These are phyloP conservation scores for Diploptera punctata DNA, from an alignment of 2,888 invertebrate genomes.

Conservation along the genomic window DNA sequence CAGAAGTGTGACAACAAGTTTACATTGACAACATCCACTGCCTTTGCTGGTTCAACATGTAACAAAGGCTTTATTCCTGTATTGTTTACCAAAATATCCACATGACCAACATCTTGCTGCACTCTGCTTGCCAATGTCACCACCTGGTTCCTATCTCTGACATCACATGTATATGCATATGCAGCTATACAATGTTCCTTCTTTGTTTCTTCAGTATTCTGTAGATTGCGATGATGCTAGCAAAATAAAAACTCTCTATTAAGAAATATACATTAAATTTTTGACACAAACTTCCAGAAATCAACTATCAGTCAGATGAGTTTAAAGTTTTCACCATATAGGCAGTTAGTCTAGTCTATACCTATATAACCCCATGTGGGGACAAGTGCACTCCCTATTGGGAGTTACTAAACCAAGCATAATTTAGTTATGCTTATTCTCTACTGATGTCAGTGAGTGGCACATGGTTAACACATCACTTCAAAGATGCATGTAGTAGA, in stretches of 20 bases:
- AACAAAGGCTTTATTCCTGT: slow-evolving; percentile 46
- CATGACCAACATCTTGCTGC: slow-evolving; percentile 49
- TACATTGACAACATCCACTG: slow-evolving; percentile 46
- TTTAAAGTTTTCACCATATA: background rate
- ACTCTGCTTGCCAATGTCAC: slow-evolving; percentile 45
- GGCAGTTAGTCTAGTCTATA: background rate
- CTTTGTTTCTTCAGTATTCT: background rate
- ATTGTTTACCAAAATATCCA: slow-evolving; percentile 54
- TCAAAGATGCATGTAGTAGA: too few species aligned
- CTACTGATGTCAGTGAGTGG: too few species aligned
- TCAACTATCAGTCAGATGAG: background rate
- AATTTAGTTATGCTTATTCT: too few species aligned
- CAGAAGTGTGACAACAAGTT: slow-evolving; percentile 54
- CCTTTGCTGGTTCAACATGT: too few species aligned
- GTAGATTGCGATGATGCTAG: background rate
- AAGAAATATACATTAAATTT: background rate
- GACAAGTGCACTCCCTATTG: too few species aligned
- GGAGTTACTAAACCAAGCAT: too few species aligned
- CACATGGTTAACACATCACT: too few species aligned
- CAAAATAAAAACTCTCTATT: background rate
- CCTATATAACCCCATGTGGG: too few species aligned
- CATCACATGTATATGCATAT: slow-evolving; percentile 50
- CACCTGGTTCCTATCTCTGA: slow-evolving; percentile 50
- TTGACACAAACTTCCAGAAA: background rate
- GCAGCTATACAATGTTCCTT: background rate